Percentiles rank a stretch among this genome's conserved stretches.
These are phyloP conservation scores for Cistogaster globosa DNA, from an alignment of 2,888 invertebrate species.

Conservation along the genomic window DNA sequence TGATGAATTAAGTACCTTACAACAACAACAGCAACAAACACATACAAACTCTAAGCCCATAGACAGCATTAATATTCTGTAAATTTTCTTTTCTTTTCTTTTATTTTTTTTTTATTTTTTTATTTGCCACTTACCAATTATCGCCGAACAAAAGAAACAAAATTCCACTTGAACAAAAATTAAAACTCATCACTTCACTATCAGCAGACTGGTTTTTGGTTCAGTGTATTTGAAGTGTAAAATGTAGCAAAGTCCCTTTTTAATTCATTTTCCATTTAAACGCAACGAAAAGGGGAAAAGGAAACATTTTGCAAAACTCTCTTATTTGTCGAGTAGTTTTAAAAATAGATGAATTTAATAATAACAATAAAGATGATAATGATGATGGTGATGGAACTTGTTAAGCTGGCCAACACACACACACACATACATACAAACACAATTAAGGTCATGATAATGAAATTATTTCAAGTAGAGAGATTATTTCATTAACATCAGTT, in stretches of 20 bases:
- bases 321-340: conserved; percentile 9
- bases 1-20: conserved; percentile 11
- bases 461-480: conserved; percentile 67
- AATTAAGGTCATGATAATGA: conserved; percentile 58
- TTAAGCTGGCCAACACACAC: conserved; percentile 28
- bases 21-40: neutral
- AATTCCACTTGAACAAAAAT: conserved; percentile 71
- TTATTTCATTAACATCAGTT: conserved; percentile 65
- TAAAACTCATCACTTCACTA: conserved; percentile 71
- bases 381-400: neutral
- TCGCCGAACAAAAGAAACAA: conserved; percentile 57
- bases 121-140: conserved; percentile 68
- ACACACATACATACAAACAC: neutral
- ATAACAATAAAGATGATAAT: neutral
- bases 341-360: neutral
- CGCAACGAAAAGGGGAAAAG: conserved; percentile 9
- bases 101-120: conserved; percentile 8
- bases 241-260: conserved; percentile 45
- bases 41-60: neutral
- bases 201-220: conserved; percentile 44
- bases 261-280: conserved; percentile 25
- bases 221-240: conserved; percentile 53
- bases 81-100: conserved; percentile 13
- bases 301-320: neutral
- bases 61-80: conserved; percentile 33